phyloP scores from a whole-genome alignment of 2,113 vertebrate genomes.

The Stigmatopora argus region DNA sequence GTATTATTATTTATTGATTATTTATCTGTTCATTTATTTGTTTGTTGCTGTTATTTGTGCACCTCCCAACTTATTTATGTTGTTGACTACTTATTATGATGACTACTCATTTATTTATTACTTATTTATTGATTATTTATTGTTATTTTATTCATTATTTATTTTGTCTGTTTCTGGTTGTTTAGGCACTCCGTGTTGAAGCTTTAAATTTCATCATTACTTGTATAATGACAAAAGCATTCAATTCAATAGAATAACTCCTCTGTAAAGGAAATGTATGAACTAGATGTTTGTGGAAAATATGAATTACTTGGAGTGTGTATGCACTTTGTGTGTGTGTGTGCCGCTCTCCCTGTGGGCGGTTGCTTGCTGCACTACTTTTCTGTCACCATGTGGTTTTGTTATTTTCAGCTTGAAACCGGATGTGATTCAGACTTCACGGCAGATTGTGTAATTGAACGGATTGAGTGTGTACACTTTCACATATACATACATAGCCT shows the following conservation, averaged over 20 bases:
- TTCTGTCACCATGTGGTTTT: slow-evolving; percentile 66
- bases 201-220: no score
- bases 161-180: no score
- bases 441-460: slow-evolving; percentile 63
- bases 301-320: slow-evolving; percentile 27
- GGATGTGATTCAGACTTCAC: slow-evolving; percentile 68
- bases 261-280: not conserved
- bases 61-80: no score
- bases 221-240: no score
- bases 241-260: not conserved
- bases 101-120: no score
- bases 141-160: no score
- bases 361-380: slow-evolving; percentile 58
- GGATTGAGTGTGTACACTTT: slow-evolving; percentile 44
- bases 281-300: slow-evolving; percentile 26
- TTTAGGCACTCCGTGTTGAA: no score
- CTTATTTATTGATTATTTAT: no score
- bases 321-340: not conserved
- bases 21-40: no score
- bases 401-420: slow-evolving; percentile 66
- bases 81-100: no score
- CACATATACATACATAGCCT: not conserved
- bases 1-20: no score
- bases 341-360: slow-evolving; percentile 37
- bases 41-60: no score